phyloP scores from a whole-genome alignment of 2,797 vertebrate species.

The Oryzias sinensis region DNA sequence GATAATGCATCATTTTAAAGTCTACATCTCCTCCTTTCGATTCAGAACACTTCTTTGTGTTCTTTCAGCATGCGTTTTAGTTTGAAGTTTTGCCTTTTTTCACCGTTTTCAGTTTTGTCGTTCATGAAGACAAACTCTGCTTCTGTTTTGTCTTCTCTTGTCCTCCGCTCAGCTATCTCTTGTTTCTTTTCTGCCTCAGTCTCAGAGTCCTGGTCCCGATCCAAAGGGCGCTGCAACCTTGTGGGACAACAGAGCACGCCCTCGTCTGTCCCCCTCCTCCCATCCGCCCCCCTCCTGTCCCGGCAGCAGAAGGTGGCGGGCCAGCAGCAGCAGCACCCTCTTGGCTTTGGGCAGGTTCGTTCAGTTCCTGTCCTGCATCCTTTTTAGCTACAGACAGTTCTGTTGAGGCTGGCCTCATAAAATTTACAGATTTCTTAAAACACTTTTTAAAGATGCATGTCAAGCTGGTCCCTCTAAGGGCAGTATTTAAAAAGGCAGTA shows the following conservation, averaged over 20 bases:
- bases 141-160: neutral
- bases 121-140: slow-evolving; percentile 17
- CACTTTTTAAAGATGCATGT: too few species aligned
- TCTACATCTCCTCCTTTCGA: neutral
- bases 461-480: too few species aligned
- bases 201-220: slow-evolving; percentile 86
- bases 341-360: slow-evolving; percentile 90
- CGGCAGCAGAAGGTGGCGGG: slow-evolving; percentile 84
- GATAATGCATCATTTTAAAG: neutral
- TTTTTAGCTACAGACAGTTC: neutral
- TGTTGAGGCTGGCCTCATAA: neutral
- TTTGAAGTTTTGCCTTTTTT: slow-evolving; percentile 25
- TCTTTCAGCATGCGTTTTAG: slow-evolving; percentile 30
- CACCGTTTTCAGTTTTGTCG: slow-evolving; percentile 13
- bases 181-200: slow-evolving; percentile 47
- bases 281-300: slow-evolving; percentile 71
- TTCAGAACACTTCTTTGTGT: neutral
- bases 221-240: slow-evolving; percentile 85
- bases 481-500: too few species aligned
- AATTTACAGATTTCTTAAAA: neutral
- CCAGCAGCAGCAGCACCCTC: slow-evolving; percentile 82
- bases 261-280: slow-evolving; percentile 76
- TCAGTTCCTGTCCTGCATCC: neutral
- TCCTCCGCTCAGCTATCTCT: slow-evolving; percentile 7
- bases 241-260: slow-evolving; percentile 80